Percentiles rank a stretch among this genome's conserved stretches.
Evolutionary conservation across 2,113 vertebrate species (phyloP).

Genomic region (Polypterus senegalus): DNA sequence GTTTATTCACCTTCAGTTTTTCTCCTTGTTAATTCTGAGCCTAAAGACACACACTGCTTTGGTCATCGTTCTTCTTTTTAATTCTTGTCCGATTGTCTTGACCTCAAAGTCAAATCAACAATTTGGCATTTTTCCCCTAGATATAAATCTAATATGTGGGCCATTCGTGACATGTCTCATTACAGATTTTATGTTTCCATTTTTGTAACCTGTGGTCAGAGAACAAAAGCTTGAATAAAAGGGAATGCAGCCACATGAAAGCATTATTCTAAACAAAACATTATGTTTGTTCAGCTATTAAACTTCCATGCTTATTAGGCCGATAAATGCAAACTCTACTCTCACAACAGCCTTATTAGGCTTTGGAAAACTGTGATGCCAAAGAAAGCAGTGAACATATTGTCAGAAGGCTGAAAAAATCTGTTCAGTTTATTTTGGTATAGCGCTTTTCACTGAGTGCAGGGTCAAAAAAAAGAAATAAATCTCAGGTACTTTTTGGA

Average conservation of each 20-base stretch:
- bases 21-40: conserved; percentile 31
- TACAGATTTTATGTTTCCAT: conserved; percentile 26
- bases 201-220: conserved; percentile 26
- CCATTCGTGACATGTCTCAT: conserved; percentile 25
- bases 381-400: too few species aligned
- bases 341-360: conserved; percentile 29
- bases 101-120: conserved; percentile 8
- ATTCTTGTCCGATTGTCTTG: conserved; percentile 21
- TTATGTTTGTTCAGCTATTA: conserved; percentile 30
- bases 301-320: conserved; percentile 30
- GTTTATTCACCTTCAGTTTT: conserved; percentile 36
- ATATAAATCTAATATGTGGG: conserved; percentile 11
- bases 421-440: too few species aligned
- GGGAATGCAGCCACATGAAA: conserved; percentile 32
- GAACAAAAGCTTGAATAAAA: conserved; percentile 33
- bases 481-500: too few species aligned
- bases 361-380: background rate
- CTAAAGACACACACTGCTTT: conserved; percentile 18
- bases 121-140: background rate
- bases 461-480: too few species aligned
- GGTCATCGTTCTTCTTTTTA: background rate
- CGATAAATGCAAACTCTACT: conserved; percentile 27
- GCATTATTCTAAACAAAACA: conserved; percentile 31
- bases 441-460: too few species aligned
- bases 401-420: too few species aligned